phyloP scores from a whole-genome alignment of 1,140 invertebrate species.

The Apis laboriosa region DNA sequence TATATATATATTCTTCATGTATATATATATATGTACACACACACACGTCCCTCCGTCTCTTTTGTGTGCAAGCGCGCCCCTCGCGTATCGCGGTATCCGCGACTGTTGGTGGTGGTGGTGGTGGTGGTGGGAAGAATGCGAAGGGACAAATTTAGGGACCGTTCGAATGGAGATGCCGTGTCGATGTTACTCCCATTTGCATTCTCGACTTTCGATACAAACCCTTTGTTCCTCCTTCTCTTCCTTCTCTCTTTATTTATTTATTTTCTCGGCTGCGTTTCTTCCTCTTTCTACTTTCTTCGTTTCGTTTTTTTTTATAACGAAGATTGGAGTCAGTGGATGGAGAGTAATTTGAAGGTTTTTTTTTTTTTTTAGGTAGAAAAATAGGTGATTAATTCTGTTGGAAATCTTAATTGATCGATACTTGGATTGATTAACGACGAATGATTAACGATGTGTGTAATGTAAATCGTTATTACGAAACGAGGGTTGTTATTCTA shows the following conservation, averaged over 20 bases:
- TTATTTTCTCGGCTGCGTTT: no score
- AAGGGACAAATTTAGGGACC: constrained; percentile 68
- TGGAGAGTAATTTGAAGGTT: no score
- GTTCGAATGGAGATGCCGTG: constrained; percentile 71
- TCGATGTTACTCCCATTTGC: constrained; percentile 71
- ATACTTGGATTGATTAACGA: no score
- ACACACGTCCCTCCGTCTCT: no score
- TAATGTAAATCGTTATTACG: no score
- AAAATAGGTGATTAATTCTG: no score
- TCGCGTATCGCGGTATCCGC: constrained; percentile 24
- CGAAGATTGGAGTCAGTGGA: neutral
- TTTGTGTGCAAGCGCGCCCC: constrained; percentile 18
- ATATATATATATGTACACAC: no score
- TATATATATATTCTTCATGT: constrained; percentile 8
- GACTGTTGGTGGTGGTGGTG: constrained; percentile 21
- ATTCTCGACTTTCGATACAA: constrained; percentile 70
- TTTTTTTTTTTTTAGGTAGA: no score
- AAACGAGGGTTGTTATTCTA: no score
- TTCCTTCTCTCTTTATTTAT: neutral
- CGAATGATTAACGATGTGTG: no score
- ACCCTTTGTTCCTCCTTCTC: constrained; percentile 51
- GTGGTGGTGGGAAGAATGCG: constrained; percentile 60
- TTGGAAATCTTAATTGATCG: no score
- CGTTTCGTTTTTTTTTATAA: neutral
- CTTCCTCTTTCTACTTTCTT: no score